Evolutionary conservation across 2,113 vertebrate genomes (phyloP).

Genomic region (Plectropomus leopardus): DNA sequence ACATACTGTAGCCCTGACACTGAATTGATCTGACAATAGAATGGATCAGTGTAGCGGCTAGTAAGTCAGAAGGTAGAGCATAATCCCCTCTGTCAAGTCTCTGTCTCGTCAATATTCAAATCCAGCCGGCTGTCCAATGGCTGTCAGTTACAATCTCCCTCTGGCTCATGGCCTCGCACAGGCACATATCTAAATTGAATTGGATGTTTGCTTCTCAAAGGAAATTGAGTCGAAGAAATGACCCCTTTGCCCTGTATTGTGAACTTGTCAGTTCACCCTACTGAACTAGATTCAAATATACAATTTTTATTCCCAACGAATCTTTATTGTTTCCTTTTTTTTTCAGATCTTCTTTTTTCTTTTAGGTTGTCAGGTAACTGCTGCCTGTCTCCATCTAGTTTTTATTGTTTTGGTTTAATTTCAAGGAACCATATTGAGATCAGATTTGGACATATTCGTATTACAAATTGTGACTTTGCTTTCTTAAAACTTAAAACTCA

Average conservation of each 20-base stretch:
- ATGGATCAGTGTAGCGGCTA: constrained; percentile 82
- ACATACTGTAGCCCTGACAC: constrained; percentile 80
- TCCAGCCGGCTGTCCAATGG: constrained; percentile 81
- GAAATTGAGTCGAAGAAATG: constrained; percentile 79
- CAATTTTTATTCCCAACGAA: constrained; percentile 45
- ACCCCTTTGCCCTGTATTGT: constrained; percentile 72
- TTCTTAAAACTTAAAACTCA: too few species aligned
- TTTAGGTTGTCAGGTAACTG: neutral
- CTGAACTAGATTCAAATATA: constrained; percentile 60
- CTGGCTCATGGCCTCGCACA: constrained; percentile 71
- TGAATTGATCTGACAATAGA: constrained; percentile 84
- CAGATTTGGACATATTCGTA: neutral
- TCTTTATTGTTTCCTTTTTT: constrained; percentile 30
- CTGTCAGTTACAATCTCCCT: constrained; percentile 84
- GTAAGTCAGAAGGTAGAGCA: constrained; percentile 81
- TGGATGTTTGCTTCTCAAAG: constrained; percentile 82
- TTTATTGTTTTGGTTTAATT: neutral
- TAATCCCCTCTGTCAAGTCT: constrained; percentile 85
- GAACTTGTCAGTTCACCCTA: constrained; percentile 75
- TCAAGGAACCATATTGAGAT: constrained; percentile 10
- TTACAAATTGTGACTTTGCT: constrained; percentile 7
- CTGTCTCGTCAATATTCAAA: constrained; percentile 86
- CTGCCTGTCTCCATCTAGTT: neutral
- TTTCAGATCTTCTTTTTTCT: neutral
- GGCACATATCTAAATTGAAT: constrained; percentile 85